phyloP scores from a whole-genome alignment of 2,113 vertebrate genomes.

The Amphiprion ocellaris region DNA sequence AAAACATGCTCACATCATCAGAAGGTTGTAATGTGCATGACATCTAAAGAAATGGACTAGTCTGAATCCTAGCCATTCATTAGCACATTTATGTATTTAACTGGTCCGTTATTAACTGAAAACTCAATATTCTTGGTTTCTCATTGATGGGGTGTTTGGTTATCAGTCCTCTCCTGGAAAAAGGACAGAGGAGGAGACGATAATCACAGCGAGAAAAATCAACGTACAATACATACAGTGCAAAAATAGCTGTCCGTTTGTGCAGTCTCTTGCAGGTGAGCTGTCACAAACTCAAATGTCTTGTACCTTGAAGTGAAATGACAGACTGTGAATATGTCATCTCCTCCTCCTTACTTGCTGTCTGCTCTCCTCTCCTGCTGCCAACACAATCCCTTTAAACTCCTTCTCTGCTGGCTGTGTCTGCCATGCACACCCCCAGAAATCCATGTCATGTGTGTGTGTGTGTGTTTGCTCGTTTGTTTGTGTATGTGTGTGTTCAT shows the following conservation, averaged over 20 bases:
- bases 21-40: neutral
- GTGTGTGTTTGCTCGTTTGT: neutral
- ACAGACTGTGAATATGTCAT: constrained; percentile 24
- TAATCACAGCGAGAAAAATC: constrained; percentile 21
- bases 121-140: constrained; percentile 7
- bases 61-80: neutral
- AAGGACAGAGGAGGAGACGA: constrained; percentile 41
- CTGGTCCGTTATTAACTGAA: constrained; percentile 12
- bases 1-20: neutral
- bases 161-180: constrained; percentile 55
- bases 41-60: neutral
- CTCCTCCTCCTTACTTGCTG: constrained; percentile 8
- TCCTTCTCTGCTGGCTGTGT: constrained; percentile 54
- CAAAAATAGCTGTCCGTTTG: constrained; percentile 45
- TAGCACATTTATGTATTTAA: neutral
- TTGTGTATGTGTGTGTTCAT: constrained; percentile 13
- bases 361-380: neutral
- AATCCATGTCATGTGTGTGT: constrained; percentile 3
- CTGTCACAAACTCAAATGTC: constrained; percentile 45
- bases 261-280: constrained; percentile 44
- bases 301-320: constrained; percentile 51
- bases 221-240: constrained; percentile 46
- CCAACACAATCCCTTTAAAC: constrained; percentile 73
- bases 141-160: constrained; percentile 39
- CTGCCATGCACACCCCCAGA: constrained; percentile 36